Percentiles rank a stretch among this genome's conserved stretches.
These are phyloP conservation scores for Ophraella communa DNA, from an alignment of 2,888 invertebrate species.

Conservation along the genomic window DNA sequence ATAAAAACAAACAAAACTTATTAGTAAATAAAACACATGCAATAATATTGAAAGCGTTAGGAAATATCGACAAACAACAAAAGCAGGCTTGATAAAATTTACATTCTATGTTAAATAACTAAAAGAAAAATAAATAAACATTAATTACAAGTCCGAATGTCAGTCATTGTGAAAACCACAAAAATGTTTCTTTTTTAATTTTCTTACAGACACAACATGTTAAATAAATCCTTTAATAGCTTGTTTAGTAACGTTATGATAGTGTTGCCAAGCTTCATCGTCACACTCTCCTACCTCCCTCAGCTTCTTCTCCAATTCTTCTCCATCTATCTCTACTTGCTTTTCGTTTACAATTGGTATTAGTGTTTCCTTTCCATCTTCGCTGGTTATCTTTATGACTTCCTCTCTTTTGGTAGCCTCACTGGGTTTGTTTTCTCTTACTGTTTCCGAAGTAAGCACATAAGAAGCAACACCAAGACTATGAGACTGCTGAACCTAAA, in stretches of 20 bases:
- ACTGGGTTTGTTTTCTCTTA: conserved; percentile 54
- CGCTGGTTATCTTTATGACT: conserved; percentile 31
- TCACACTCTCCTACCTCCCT: conserved; percentile 62
- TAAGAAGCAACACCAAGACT: conserved; percentile 63
- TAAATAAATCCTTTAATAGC: conserved; percentile 66
- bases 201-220: no score
- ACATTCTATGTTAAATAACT: no score
- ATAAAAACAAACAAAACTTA: neutral
- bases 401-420: conserved; percentile 40
- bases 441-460: conserved; percentile 63
- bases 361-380: conserved; percentile 33
- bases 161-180: neutral
- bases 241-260: conserved; percentile 64
- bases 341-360: conserved; percentile 27
- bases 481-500: conserved; percentile 61
- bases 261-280: conserved; percentile 61
- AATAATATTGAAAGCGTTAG: neutral
- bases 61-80: neutral
- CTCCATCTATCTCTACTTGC: conserved; percentile 49
- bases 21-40: neutral
- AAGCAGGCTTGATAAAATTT: neutral
- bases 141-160: no score
- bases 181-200: no score
- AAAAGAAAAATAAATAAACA: no score
- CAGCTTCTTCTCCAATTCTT: conserved; percentile 56